Base-by-base conservation (phyloP, 2,797 vertebrate species). In the Sparidentex hasta region DNA sequence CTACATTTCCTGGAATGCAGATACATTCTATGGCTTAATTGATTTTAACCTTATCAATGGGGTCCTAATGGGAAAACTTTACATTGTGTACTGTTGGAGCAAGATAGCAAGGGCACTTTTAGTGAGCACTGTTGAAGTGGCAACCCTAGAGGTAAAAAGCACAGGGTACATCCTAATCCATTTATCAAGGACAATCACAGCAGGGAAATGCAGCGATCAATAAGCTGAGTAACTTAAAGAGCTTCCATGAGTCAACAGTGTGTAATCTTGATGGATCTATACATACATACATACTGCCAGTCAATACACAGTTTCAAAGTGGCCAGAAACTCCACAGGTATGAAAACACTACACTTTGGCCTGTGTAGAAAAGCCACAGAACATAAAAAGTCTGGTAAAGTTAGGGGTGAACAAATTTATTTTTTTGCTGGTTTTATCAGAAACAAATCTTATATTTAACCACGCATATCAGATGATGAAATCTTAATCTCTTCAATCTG, bases 121-220 rank as follows among this genome's bases (percentile, higher is more conserved):
- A 80, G 65, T 29, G 55, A 81, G 81, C 44, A 29, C 4, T 76
- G 75, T 46, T 72, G 55, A 63, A 78, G 67, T 61, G 72, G 80
- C 82, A 89, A 88, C 70, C 85, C 63, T 51, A 72, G 75, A 82
- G 43, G 74, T 21, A 84, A 73, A 86, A 79, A 85, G 83, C 74
- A 54, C 21, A 56, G 71, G 61, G 64, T 57, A 65, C 72, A 64
- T 85, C 81, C 78, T 87, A 80, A 91, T 88, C 80, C 72, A 80
- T 93, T 91, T 85, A 90, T 83, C 81, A 87, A 62, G 82, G 81
- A 76, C 81, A 85, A 80, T 84, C 79, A 73, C 68, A 51, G 65
- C 3, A 21, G 44, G 58, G 61, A 85, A 89, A 87, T 56, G 74
- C 77, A 83, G 46, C 63, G 52, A 88, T 93, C 91, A 80, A 92